phyloP scores from a whole-genome alignment of 2,113 vertebrate species.

The Tychaedon coryphoeus region DNA sequence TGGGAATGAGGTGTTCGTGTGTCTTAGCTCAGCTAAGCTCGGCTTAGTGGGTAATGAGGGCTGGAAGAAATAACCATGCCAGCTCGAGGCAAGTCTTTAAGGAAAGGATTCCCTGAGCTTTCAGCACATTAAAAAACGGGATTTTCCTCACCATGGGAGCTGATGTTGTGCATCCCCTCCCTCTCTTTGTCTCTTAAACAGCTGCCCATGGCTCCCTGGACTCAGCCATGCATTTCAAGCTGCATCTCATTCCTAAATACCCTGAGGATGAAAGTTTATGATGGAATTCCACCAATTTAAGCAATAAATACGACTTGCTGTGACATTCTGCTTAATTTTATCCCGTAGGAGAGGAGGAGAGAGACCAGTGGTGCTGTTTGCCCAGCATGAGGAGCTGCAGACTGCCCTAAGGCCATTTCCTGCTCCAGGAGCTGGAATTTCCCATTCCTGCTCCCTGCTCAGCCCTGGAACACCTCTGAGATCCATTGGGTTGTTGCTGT shows the following conservation, averaged over 20 bases:
- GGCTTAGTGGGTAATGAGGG: background rate
- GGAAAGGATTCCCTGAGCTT: background rate
- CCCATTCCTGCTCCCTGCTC: background rate
- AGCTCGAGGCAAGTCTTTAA: background rate
- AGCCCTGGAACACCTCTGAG: background rate
- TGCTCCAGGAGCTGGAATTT: background rate
- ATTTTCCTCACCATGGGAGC: background rate
- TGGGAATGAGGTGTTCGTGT: rapidly evolving
- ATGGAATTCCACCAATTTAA: background rate
- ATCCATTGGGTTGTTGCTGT: background rate
- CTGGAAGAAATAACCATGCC: background rate
- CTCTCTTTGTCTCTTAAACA: background rate
- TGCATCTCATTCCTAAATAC: background rate
- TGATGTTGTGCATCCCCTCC: background rate
- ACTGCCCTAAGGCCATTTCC: background rate
- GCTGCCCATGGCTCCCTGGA: background rate
- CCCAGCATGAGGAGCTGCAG: conserved; percentile 38
- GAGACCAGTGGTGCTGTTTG: background rate
- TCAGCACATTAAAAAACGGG: background rate
- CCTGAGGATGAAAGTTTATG: background rate
- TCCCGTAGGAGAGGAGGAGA: background rate
- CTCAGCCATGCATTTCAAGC: rapidly evolving
- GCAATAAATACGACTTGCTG: rapidly evolving
- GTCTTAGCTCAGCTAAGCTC: background rate
- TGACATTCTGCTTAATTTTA: background rate